Conservation (phyloP, 2,888 invertebrate species). For the Salticus scenicus region DNA sequence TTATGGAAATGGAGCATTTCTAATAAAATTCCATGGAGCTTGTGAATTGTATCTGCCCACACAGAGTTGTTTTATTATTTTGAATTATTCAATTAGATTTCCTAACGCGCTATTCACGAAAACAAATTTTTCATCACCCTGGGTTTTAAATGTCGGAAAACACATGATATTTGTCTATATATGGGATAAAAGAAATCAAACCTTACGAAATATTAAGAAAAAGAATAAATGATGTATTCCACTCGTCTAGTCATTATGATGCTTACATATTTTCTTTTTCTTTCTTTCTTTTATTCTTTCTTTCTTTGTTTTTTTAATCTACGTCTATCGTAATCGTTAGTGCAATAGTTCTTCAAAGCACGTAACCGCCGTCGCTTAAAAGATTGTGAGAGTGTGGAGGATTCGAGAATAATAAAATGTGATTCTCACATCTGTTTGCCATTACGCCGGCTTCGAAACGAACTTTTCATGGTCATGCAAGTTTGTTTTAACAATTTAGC, state of each 20-base stretch:
- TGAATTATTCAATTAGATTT: not conserved
- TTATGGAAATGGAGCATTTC: not conserved
- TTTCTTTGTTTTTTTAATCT: not conserved
- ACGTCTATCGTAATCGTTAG: not conserved
- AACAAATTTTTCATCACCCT: not conserved
- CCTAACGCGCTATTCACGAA: not conserved
- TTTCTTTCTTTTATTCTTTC: too few relatives aligned
- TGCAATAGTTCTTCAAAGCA: not conserved
- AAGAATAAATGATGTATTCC: not conserved
- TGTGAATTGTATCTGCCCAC: not conserved
- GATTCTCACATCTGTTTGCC: slow-evolving; percentile 53
- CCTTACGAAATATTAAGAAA: not conserved
- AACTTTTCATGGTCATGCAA: slow-evolving; percentile 49
- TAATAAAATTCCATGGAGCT: not conserved
- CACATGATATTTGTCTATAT: not conserved
- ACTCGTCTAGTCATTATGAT: not conserved
- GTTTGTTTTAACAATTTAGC: slow-evolving; percentile 48
- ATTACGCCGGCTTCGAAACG: slow-evolving; percentile 36
- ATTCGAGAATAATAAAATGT: slow-evolving; percentile 14
- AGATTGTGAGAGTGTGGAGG: not conserved
- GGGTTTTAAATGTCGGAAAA: not conserved
- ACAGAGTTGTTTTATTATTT: not conserved
- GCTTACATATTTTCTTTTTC: too few relatives aligned
- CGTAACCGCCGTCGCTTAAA: not conserved
- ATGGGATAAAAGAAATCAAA: not conserved